Evolutionary conservation across 2,888 invertebrate species (phyloP), one percentile per base, ranked within the genome.

Genomic region (Ophioninae sp.): DNA sequence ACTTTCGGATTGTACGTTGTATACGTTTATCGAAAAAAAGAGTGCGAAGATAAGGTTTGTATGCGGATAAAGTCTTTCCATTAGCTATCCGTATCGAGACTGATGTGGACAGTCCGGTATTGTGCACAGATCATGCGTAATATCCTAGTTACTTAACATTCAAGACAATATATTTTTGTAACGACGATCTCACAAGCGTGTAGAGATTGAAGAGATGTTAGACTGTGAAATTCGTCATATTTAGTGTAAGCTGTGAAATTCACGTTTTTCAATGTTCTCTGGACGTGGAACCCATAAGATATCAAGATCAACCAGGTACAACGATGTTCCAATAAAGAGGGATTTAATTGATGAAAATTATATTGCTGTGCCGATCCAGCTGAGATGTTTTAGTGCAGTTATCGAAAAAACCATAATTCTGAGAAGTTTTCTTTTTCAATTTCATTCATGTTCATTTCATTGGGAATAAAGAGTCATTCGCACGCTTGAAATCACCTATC

Each of bases 41-140:
- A 67, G 72, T 23, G 80, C 13, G 17, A 56, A 78, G 83, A 84
- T 84, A 81, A 81, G 75, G 75, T 44, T 65, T 71, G 6, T 65
- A 20, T 44, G 75, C 59, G 56, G 63, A 56, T 59, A 51, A 75
- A 56, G 39, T 20, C 37, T 67, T 75, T 74, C 69, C 74, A 79
- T 81, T 71, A 71, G 75, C 78, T 78, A 80, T 77, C 68, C 61
- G 67, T 74, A 63, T 17, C 44, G 37, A 59, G 58, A 22, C 39
- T 6, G 44, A 63, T 17, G 58, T 63, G 30, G 56, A 64, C 59
- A 39, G 59, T 72, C 37, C 59, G 7, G 23, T 20, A 63, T 63
- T 22, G 22, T 63, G 30, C 17, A 41, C 65, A 75, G 56, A 6
- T 56, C 20, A 20, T 30, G 20, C 39, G 30, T 72, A 20, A 72